Percentiles rank a stretch among this genome's conserved stretches.
phyloP scores from a whole-genome alignment of 2,113 vertebrate genomes.

The Fukomys damarensis region DNA sequence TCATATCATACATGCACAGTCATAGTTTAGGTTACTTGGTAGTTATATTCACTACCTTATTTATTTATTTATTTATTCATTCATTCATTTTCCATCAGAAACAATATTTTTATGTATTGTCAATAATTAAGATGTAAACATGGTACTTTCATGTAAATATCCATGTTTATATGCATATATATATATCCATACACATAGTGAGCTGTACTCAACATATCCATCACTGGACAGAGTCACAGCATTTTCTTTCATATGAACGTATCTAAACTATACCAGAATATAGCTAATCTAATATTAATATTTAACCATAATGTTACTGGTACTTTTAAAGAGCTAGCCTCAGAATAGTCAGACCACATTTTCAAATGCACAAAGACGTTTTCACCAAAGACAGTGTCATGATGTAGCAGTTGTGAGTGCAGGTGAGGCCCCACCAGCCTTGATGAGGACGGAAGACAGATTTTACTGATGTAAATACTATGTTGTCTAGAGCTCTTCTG shows the following conservation, averaged over 20 bases:
- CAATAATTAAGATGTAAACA: not conserved
- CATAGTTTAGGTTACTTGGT: not conserved
- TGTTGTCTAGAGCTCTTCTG: not conserved
- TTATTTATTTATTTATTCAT: not conserved
- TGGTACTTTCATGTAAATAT: not conserved
- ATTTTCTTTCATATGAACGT: not conserved
- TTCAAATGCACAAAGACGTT: not conserved
- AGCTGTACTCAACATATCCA: not conserved
- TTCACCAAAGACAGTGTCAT: not conserved
- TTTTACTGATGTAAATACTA: not conserved
- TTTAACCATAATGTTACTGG: not conserved
- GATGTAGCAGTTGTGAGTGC: fast-evolving
- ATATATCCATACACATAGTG: not conserved
- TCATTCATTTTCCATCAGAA: not conserved
- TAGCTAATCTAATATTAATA: not conserved
- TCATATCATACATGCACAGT: not conserved
- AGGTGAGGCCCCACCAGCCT: not conserved
- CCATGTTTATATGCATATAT: not conserved
- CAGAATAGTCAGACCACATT: not conserved
- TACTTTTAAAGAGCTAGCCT: not conserved
- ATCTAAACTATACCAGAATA: not conserved
- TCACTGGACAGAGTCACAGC: not conserved
- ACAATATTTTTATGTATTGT: not conserved
- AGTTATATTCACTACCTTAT: not conserved
- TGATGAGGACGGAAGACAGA: not conserved